Evolutionary conservation across 2,113 vertebrate species (phyloP).

Genomic region (Rhineura floridana): DNA sequence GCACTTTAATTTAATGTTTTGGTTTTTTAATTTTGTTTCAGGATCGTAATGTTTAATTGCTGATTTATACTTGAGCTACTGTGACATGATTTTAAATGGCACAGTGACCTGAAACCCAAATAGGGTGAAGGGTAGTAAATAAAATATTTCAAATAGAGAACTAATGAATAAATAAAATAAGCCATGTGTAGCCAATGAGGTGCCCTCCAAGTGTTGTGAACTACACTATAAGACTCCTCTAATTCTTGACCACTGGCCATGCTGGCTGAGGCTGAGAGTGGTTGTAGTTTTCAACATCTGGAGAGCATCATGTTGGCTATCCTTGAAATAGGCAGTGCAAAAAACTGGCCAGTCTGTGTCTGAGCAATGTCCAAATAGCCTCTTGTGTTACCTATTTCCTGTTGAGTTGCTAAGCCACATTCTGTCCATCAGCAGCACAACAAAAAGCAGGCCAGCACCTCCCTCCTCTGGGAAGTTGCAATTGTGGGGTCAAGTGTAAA

Average conservation of each 20-base stretch:
- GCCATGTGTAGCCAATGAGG: too few relatives aligned
- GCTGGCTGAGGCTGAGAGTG: too few relatives aligned
- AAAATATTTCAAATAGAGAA: neutral
- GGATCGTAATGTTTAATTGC: neutral
- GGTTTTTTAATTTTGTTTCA: neutral
- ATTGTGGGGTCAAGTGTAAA: neutral
- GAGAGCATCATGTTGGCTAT: too few relatives aligned
- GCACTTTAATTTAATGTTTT: neutral
- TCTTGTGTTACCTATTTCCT: neutral
- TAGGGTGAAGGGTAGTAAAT: neutral
- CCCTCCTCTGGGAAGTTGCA: neutral
- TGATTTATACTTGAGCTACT: neutral
- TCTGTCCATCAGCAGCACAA: neutral
- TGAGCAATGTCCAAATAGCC: neutral
- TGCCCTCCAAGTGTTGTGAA: too few relatives aligned
- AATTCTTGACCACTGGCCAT: too few relatives aligned
- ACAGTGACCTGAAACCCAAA: neutral
- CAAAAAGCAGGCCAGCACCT: neutral
- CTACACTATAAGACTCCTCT: too few relatives aligned
- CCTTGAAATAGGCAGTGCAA: neutral
- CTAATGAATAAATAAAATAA: too few relatives aligned
- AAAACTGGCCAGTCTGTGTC: neutral
- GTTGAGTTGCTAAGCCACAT: neutral
- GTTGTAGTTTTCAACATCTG: too few relatives aligned
- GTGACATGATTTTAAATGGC: neutral